These are phyloP conservation scores for Temnothorax curvispinosus DNA, from an alignment of 1,140 invertebrate species.

Conservation along the genomic window DNA sequence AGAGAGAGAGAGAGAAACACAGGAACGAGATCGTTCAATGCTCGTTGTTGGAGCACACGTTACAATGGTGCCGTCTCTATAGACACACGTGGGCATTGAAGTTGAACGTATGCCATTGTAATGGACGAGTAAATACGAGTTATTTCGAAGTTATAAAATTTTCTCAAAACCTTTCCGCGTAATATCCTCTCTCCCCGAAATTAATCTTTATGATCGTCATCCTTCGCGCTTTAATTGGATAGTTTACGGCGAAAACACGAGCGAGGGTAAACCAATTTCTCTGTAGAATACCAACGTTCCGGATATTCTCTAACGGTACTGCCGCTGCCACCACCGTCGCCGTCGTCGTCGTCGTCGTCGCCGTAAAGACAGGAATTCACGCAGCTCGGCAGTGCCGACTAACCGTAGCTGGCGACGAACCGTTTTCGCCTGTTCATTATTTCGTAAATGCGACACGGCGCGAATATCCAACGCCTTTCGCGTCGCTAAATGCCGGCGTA, in stretches of 20 bases:
- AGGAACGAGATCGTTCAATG: slow-evolving; percentile 7
- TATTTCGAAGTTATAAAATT: slow-evolving; percentile 2
- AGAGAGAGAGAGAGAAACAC: background rate
- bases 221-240: slow-evolving; percentile 34
- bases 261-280: slow-evolving; percentile 42
- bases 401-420: slow-evolving; percentile 21
- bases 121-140: background rate
- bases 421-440: slow-evolving; percentile 56
- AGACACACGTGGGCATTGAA: background rate
- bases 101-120: background rate
- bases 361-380: slow-evolving; percentile 52
- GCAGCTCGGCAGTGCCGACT: background rate
- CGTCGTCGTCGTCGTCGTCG: background rate
- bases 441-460: slow-evolving; percentile 52
- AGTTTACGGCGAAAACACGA: slow-evolving; percentile 1
- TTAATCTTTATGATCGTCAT: slow-evolving; percentile 30
- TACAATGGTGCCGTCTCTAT: background rate
- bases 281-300: background rate
- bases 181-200: background rate
- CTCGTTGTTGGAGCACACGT: slow-evolving; percentile 2
- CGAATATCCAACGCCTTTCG: slow-evolving; percentile 39
- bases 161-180: too few species aligned
- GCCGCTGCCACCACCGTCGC: background rate
- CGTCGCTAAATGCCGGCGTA: slow-evolving; percentile 29
- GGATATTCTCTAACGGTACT: slow-evolving; percentile 49